A percentile compares a stretch with the other conserved stretches of the same genome.
phyloP scores from a whole-genome alignment of 2,797 vertebrate species.

The Odontamblyopus rebecca region DNA sequence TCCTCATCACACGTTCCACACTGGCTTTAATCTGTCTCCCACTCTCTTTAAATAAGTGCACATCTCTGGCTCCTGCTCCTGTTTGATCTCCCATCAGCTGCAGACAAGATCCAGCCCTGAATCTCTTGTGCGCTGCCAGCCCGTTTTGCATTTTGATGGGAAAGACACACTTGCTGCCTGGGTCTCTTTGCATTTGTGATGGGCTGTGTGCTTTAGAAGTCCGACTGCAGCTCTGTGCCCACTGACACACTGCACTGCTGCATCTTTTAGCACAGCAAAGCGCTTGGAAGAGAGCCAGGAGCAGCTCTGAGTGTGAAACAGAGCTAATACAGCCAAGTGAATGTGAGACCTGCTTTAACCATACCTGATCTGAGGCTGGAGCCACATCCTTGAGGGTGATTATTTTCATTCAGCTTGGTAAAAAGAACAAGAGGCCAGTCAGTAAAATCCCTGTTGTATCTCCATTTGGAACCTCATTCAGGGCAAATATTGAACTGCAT shows the following conservation, averaged over 20 bases:
- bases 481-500: too few relatives aligned
- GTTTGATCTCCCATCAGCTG: constrained; percentile 23
- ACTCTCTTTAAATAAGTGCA: constrained; percentile 13
- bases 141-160: constrained; percentile 16
- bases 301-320: constrained; percentile 5
- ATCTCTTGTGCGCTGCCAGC: constrained; percentile 13
- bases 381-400: too few relatives aligned
- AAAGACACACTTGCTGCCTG: constrained; percentile 16
- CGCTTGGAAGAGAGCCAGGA: constrained; percentile 39
- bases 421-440: too few relatives aligned
- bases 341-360: neutral
- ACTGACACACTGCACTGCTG: constrained; percentile 50
- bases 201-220: constrained; percentile 42
- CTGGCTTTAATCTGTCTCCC: constrained; percentile 14
- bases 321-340: constrained; percentile 22
- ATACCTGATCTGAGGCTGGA: neutral
- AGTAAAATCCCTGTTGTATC: too few relatives aligned
- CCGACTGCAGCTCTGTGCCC: constrained; percentile 16
- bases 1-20: constrained; percentile 14
- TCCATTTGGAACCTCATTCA: too few relatives aligned
- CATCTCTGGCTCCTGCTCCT: neutral
- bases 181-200: constrained; percentile 48
- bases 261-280: constrained; percentile 52
- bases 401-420: too few relatives aligned
- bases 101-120: constrained; percentile 22